These are phyloP conservation scores for Leptobrachium leishanense DNA, from an alignment of 2,113 vertebrate species.

Conservation along the genomic window DNA sequence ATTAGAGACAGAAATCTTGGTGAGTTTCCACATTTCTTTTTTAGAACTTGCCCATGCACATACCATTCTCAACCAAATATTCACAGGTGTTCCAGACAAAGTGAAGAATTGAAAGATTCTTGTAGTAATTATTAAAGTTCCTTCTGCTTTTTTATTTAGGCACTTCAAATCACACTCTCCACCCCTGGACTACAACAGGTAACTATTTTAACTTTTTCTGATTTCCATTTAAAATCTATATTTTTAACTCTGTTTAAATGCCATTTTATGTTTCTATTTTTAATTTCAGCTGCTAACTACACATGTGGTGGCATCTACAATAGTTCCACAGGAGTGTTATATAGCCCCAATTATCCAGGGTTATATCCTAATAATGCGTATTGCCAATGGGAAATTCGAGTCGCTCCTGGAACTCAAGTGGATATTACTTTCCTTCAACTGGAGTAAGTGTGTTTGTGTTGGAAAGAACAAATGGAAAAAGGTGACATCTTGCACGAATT, in stretches of 20 bases:
- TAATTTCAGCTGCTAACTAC: conserved; percentile 15
- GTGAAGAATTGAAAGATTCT: too few relatives aligned
- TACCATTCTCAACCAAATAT: too few relatives aligned
- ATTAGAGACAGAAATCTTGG: too few relatives aligned
- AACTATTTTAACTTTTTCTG: not conserved
- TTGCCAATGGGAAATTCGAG: conserved; percentile 24
- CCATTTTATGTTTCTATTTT: not conserved
- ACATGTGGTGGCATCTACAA: conserved; percentile 27
- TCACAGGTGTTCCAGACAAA: too few relatives aligned
- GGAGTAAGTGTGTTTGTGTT: conserved; percentile 11
- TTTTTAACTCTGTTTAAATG: not conserved
- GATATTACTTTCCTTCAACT: not conserved
- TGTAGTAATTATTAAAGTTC: too few relatives aligned
- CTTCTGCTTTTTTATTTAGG: too few relatives aligned
- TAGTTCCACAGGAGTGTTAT: not conserved
- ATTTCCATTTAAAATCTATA: not conserved
- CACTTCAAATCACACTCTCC: too few relatives aligned
- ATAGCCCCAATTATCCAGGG: conserved; percentile 13
- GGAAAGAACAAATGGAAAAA: too few relatives aligned
- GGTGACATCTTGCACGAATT: too few relatives aligned
- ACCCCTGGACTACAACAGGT: conserved; percentile 5
- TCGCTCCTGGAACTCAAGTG: not conserved
- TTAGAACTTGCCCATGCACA: too few relatives aligned
- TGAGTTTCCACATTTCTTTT: too few relatives aligned
- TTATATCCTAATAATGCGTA: conserved; percentile 20